Base-by-base conservation (phyloP, 2,888 invertebrate species). In the Eretmocerus hayati region DNA sequence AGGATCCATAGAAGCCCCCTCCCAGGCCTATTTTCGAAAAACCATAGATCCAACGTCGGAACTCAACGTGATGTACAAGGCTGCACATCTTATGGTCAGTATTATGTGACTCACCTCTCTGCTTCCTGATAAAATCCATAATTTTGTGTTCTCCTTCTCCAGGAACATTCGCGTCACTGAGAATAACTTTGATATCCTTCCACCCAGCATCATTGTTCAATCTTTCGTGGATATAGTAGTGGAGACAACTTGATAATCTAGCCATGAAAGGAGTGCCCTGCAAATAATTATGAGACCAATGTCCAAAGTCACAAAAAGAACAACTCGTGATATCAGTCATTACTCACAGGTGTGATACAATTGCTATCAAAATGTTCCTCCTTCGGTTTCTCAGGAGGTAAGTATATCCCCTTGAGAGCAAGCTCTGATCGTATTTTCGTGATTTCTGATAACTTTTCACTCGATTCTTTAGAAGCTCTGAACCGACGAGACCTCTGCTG, bases 101-200 rank as follows among this genome's bases (percentile, higher is more conserved):
- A n/a, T n/a, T n/a, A n/a, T 1, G 9, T 35, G 55, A 48, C 26
- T 62, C 70, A 83, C 87, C 85, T 72, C 96, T 82, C 74, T 96
- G 97, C 62, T 83, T 84, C n/a, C 99, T 80, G 59, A 99, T 94
- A 68, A 84, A 99, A 74, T 99, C 97, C 97, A 99, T 99, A 60
- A 99, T 97, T 76, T 99, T 99, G 71, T 99, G 99, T 73, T 99
- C 99, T 1, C 99, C 95, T 73, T 95, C 95, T 5, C 95, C 95
- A 1, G 95, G 95, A 5, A 92, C 95, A 72, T 96, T 99, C 1
- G 99, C 97, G 72, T 99, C 99, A 2, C 97, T 97, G n/a, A 99
- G 77, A 62, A 99, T 91, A 8, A 90, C 87, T 73, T 94, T 93
- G 54, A 99, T 83, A 33, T 85, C 83, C 61, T 83, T 85, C 99